phyloP scores from a whole-genome alignment of 2,797 vertebrate genomes.

The Melanotaenia maccullochi region DNA sequence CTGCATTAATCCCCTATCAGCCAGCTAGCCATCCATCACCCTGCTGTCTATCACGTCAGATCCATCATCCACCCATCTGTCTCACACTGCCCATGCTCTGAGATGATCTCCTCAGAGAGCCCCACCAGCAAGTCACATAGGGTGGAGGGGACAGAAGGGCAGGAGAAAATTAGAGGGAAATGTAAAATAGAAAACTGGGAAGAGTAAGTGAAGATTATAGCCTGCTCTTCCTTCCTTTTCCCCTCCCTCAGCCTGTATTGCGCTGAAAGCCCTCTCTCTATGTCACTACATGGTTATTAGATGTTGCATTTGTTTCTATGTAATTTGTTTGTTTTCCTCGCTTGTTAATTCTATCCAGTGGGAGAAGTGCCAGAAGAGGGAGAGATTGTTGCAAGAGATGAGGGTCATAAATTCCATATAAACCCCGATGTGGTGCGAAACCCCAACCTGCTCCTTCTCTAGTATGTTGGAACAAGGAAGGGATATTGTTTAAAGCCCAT shows the following conservation, averaged over 20 bases:
- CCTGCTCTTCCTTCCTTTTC: slow-evolving; percentile 42
- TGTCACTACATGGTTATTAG: slow-evolving; percentile 80
- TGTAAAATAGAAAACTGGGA: slow-evolving; percentile 45
- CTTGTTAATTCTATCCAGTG: slow-evolving; percentile 79
- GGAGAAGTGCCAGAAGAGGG: slow-evolving; percentile 66
- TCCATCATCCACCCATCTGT: slow-evolving; percentile 88
- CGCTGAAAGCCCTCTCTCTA: slow-evolving; percentile 62
- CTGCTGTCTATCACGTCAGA: slow-evolving; percentile 84
- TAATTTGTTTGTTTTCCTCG: slow-evolving; percentile 82
- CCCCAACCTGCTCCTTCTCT: slow-evolving; percentile 52
- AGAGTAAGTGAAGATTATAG: slow-evolving; percentile 63
- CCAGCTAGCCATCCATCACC: slow-evolving; percentile 84
- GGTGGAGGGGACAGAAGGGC: slow-evolving; percentile 54
- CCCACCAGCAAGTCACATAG: slow-evolving; percentile 55
- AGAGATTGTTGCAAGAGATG: slow-evolving; percentile 62
- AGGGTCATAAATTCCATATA: slow-evolving; percentile 80
- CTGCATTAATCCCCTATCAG: slow-evolving; percentile 87
- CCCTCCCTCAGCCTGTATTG: slow-evolving; percentile 40
- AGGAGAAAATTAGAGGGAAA: slow-evolving; percentile 65
- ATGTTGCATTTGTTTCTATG: slow-evolving; percentile 75
- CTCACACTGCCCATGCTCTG: slow-evolving; percentile 72
- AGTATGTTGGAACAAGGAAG: slow-evolving; percentile 50
- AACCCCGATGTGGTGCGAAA: slow-evolving; percentile 69
- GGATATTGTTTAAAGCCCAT: slow-evolving; percentile 78
- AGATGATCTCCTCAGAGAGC: slow-evolving; percentile 73